These are phyloP conservation scores for Toxonevra muliebris DNA, from an alignment of 2,888 invertebrate species.

Conservation along the genomic window DNA sequence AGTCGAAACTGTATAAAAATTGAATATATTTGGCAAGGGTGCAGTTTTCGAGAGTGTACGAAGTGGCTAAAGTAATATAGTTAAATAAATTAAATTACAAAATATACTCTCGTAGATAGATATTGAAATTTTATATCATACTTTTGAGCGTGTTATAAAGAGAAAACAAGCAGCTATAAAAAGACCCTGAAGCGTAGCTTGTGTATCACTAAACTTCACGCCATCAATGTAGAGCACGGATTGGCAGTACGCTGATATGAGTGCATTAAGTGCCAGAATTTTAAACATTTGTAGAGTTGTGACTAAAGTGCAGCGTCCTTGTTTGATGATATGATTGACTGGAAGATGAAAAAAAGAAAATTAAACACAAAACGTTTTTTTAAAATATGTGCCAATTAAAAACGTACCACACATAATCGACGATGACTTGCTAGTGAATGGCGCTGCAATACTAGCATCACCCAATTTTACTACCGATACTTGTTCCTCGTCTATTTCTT, in stretches of 20 bases:
- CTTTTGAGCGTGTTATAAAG: slow-evolving; percentile 97
- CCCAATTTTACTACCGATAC: slow-evolving; percentile 93
- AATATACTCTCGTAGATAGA: neutral
- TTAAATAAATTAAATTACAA: slow-evolving; percentile 13
- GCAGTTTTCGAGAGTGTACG: slow-evolving; percentile 92
- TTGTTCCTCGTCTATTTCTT: slow-evolving; percentile 88
- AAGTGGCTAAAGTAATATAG: slow-evolving; percentile 75
- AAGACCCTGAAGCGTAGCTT: slow-evolving; percentile 96
- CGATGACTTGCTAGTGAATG: slow-evolving; percentile 96
- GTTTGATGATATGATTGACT: slow-evolving; percentile 99
- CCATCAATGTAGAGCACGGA: slow-evolving; percentile 98
- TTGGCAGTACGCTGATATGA: slow-evolving; percentile 97
- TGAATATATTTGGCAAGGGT: slow-evolving; percentile 98
- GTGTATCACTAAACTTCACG: slow-evolving; percentile 96
- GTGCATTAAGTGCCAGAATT: slow-evolving; percentile 96
- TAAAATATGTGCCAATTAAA: slow-evolving; percentile 3
- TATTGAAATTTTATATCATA: slow-evolving; percentile 55
- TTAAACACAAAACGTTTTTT: neutral
- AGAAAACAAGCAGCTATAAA: slow-evolving; percentile 96
- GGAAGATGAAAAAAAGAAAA: slow-evolving; percentile 38
- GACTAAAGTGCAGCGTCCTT: slow-evolving; percentile 98
- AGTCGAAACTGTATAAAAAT: slow-evolving; percentile 94
- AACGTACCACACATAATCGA: slow-evolving; percentile 93
- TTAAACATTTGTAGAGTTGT: slow-evolving; percentile 99
- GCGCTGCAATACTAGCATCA: slow-evolving; percentile 98